phyloP scores from a whole-genome alignment of 2,797 vertebrate species.

The Enteromius anoplus region DNA sequence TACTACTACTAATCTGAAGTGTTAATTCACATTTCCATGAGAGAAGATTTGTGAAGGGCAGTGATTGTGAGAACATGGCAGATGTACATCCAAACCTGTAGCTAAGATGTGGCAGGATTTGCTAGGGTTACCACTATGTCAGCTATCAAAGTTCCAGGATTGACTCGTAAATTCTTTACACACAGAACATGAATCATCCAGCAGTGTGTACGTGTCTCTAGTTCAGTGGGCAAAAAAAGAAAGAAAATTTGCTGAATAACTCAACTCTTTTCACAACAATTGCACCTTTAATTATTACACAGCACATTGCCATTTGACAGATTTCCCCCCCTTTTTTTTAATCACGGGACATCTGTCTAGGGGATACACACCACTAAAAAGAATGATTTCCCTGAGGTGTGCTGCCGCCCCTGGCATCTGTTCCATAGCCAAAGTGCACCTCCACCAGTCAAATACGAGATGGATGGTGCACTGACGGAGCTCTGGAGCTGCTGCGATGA shows the following conservation, averaged over 20 bases:
- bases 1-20: not conserved
- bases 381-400: constrained; percentile 74
- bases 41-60: not conserved
- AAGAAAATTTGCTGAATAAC: constrained; percentile 22
- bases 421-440: constrained; percentile 61
- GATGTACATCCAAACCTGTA: not conserved
- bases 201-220: not conserved
- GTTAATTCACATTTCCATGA: not conserved
- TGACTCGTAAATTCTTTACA: not conserved
- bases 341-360: constrained; percentile 75
- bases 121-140: not conserved
- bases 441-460: constrained; percentile 61
- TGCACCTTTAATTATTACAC: constrained; percentile 75
- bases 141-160: not conserved
- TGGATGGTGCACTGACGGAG: constrained; percentile 49
- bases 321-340: constrained; percentile 68
- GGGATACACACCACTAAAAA: constrained; percentile 69
- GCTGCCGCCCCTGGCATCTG: constrained; percentile 70
- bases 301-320: constrained; percentile 68
- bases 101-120: not conserved
- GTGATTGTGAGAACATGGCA: not conserved
- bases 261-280: constrained; percentile 67
- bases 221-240: not conserved
- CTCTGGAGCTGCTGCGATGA: constrained; percentile 28
- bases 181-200: not conserved